Conservation (phyloP, 2,113 vertebrate genomes). For the Thermophis baileyi region DNA sequence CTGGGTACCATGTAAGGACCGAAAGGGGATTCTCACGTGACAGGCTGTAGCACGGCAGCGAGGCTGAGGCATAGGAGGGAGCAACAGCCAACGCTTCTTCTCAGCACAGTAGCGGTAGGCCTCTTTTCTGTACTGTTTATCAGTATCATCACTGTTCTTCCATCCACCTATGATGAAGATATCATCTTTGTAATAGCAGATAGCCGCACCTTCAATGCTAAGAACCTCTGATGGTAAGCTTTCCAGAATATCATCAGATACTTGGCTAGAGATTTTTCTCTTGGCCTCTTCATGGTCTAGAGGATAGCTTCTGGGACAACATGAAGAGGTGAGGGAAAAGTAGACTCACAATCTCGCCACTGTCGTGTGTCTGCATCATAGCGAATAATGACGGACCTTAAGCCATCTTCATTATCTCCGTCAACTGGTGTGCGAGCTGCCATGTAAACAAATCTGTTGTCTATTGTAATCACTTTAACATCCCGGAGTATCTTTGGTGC, state of each 20-base stretch:
- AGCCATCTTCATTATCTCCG: conserved; percentile 88
- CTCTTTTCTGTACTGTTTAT: conserved; percentile 97
- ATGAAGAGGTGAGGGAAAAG: conserved; percentile 96
- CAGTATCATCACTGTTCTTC: conserved; percentile 98
- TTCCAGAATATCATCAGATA: conserved; percentile 91
- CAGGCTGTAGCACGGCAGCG: conserved; percentile 95
- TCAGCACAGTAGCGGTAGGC: conserved; percentile 96
- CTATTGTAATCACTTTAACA: conserved; percentile 92
- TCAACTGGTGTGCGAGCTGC: conserved; percentile 93
- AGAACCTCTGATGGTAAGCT: conserved; percentile 94
- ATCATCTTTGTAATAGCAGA: conserved; percentile 93
- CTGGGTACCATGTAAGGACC: conserved; percentile 92
- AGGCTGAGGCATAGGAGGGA: conserved; percentile 97
- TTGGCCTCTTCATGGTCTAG: conserved; percentile 85
- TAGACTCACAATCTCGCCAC: conserved; percentile 95
- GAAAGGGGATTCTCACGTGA: conserved; percentile 91
- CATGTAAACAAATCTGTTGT: conserved; percentile 91
- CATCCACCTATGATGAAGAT: conserved; percentile 98
- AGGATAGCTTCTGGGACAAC: conserved; percentile 92
- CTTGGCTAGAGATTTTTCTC: conserved; percentile 80
- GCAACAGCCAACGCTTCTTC: conserved; percentile 94
- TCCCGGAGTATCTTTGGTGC: conserved; percentile 96
- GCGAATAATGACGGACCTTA: conserved; percentile 88
- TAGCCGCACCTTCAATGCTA: conserved; percentile 92
- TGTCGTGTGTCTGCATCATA: conserved; percentile 92